Evolutionary conservation across 2,797 vertebrate genomes (phyloP).

Genomic region (Poecilia gillii): DNA sequence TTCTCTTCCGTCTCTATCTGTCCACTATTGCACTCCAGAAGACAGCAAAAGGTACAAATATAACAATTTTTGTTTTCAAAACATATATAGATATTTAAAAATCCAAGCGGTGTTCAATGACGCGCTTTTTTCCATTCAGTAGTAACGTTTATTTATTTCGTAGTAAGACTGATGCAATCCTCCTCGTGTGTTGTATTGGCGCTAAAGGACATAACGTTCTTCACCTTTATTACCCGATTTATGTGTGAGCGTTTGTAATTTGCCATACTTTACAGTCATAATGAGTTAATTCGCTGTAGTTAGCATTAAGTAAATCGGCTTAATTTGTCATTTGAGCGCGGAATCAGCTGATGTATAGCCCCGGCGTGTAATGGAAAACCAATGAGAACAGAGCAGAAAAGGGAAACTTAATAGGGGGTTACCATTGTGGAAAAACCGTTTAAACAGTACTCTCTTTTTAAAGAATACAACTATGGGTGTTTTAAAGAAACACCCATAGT

Average conservation of each 20-base stretch:
- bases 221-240: accelerated
- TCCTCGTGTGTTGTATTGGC: constrained; percentile 28
- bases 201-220: background rate
- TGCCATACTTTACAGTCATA: background rate
- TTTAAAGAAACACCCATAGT: background rate
- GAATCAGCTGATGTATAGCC: constrained; percentile 28
- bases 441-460: background rate
- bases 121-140: background rate
- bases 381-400: constrained; percentile 13
- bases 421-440: constrained; percentile 17
- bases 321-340: constrained; percentile 38
- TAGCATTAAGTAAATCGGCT: background rate
- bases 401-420: constrained; percentile 16
- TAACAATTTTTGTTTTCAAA: accelerated
- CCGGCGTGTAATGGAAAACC: constrained; percentile 19
- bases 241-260: background rate
- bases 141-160: background rate
- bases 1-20: background rate
- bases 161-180: constrained; percentile 71
- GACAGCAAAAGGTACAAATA: constrained; percentile 43
- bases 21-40: background rate
- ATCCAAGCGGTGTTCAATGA: background rate
- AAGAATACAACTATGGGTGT: background rate
- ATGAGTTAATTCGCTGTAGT: background rate
- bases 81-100: background rate